Base-by-base conservation (phyloP, 1,140 invertebrate genomes). In the Arion vulgaris region DNA sequence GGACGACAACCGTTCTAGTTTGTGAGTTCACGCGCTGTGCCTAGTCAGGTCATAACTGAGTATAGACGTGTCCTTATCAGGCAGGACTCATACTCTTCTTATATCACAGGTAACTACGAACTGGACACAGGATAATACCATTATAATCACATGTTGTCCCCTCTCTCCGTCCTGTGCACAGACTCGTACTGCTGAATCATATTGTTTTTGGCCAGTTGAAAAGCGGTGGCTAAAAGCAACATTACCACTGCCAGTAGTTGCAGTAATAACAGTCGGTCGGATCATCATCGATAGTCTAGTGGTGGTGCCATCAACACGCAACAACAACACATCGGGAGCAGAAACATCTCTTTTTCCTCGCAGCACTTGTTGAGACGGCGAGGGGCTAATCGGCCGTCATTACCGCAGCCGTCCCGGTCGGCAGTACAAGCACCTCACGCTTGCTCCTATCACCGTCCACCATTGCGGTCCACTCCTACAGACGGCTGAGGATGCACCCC, bases 401-500 rank as follows among this genome's bases (percentile, higher is more conserved):
- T 80, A 80, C 23, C 66, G 78, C 78, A 71, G 78, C 78, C 78
- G 17, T 51, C 62, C 62, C 78, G 66, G 78, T 53, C 78, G 78
- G 51, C 53, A 39, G 53, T 66, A 36, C 26, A 78, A n/a, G 38
- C 76, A 9, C 34, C 76, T 2, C 76, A 34, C 76, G 53, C 57
- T 62, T 41, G 34, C 76, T 66, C 32, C 66, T n/a, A 34, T 71
- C 74, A 83, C 82, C 86, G 77, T 71, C 82, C 75, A 83, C 85
- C 77, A 84, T 83, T 84, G 84, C 84, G 83, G 80, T 85, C 80
- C 83, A 86, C 72, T 83, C 80, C 15, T 82, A 83, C 71, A 79
- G 86, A 79, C 78, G 84, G 71, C 85, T 86, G 83, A 89, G 89
- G 88, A 90, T 90, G 89, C 89, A 90, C 84, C 89, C 89, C 69